A percentile compares a stretch with the other conserved stretches of the same genome.
These are phyloP conservation scores for Dipodomys stephensi DNA, from an alignment of 2,113 vertebrate species.

Conservation along the genomic window DNA sequence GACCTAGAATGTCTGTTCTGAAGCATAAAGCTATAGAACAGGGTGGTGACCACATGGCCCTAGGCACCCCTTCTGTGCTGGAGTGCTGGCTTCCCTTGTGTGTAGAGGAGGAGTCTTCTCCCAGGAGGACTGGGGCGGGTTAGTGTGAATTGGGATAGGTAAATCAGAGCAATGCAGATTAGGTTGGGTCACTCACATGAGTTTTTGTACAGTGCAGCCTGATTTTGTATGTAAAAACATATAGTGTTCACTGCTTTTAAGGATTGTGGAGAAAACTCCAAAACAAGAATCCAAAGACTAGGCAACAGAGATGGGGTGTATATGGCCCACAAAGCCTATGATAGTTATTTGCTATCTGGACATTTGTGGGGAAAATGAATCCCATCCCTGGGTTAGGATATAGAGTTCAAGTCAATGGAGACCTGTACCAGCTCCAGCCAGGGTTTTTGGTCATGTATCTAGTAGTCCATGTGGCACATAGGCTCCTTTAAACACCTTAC, in stretches of 20 bases:
- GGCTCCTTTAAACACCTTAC: neutral
- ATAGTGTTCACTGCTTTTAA: neutral
- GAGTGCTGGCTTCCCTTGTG: neutral
- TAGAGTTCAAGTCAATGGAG: neutral
- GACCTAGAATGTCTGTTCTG: neutral
- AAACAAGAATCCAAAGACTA: neutral
- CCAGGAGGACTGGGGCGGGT: neutral
- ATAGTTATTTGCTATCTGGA: neutral
- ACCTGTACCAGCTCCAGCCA: neutral
- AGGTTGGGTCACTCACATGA: neutral
- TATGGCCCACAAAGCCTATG: neutral
- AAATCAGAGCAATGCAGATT: neutral
- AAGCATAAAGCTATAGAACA: neutral
- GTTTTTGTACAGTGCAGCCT: neutral
- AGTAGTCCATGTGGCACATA: neutral
- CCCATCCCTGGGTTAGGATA: fast-evolving
- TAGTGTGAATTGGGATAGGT: neutral
- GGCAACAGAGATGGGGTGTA: neutral
- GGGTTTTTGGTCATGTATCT: neutral
- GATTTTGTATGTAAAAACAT: neutral
- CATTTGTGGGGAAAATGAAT: neutral
- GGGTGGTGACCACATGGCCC: fast-evolving
- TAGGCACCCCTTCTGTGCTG: neutral
- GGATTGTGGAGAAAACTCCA: neutral
- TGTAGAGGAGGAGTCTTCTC: neutral